These are phyloP conservation scores for Theodoxus fluviatilis DNA, from an alignment of 2,888 invertebrate species.

Conservation along the genomic window DNA sequence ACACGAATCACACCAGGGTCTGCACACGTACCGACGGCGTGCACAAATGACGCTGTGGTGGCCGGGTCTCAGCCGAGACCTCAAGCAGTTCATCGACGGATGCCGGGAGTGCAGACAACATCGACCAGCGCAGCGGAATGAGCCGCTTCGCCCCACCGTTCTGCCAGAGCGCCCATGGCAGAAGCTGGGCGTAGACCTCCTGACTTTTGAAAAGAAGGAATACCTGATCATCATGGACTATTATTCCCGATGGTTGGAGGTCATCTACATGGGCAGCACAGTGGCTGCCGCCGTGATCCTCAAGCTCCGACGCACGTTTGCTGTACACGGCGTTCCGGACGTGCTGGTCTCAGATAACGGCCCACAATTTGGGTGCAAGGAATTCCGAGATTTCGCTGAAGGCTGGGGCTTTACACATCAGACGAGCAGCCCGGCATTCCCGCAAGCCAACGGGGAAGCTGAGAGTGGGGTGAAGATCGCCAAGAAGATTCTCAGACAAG, in stretches of 20 bases:
- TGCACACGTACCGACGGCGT: too few relatives aligned
- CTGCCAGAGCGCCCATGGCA: slow-evolving; percentile 32
- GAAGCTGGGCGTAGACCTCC: slow-evolving; percentile 25
- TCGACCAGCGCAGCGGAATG: slow-evolving; percentile 25
- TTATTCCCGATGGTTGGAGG: slow-evolving; percentile 28
- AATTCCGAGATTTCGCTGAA: slow-evolving; percentile 22
- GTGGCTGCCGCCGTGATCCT: slow-evolving; percentile 21
- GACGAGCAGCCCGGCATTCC: slow-evolving; percentile 24
- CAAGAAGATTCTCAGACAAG: slow-evolving; percentile 27
- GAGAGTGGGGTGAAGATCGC: slow-evolving; percentile 24
- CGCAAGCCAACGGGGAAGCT: slow-evolving; percentile 26
- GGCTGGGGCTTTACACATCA: slow-evolving; percentile 16
- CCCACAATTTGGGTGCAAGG: slow-evolving; percentile 23
- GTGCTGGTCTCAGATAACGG: slow-evolving; percentile 28
- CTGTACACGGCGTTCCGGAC: slow-evolving; percentile 23
- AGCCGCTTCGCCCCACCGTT: slow-evolving; percentile 25
- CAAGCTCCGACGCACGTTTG: slow-evolving; percentile 26
- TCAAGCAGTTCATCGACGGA: too few relatives aligned
- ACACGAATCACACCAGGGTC: too few relatives aligned
- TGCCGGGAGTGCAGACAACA: too few relatives aligned
- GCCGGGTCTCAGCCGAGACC: too few relatives aligned
- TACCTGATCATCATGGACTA: slow-evolving; percentile 28
- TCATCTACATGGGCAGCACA: slow-evolving; percentile 10
- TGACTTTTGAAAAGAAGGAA: slow-evolving; percentile 8
- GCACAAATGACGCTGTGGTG: too few relatives aligned